A percentile compares a stretch with the other conserved stretches of the same genome.
These are phyloP conservation scores for Andrena hattorfiana DNA, from an alignment of 2,888 invertebrate genomes.

Conservation along the genomic window DNA sequence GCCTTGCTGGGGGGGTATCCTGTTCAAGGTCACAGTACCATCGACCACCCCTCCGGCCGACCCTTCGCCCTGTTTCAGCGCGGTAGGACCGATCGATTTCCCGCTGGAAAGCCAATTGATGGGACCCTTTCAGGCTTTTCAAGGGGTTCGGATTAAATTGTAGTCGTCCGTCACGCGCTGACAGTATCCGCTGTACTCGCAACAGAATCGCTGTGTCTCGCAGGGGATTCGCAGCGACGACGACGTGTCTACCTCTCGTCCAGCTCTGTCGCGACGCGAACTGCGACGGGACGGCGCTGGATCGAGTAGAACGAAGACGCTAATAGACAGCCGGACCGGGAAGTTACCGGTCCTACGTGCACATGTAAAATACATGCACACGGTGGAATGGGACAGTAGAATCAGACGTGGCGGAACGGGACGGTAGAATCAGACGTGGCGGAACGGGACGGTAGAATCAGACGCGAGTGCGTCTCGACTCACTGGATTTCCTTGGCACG, in stretches of 20 bases:
- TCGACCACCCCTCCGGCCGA: conserved; percentile 46
- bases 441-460: neutral
- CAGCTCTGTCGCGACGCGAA: neutral
- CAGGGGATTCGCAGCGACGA: neutral
- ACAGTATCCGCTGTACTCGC: neutral
- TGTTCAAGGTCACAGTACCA: conserved; percentile 77
- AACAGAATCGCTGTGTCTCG: neutral
- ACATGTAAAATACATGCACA: too few relatives aligned
- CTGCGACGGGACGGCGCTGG: neutral
- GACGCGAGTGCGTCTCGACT: neutral
- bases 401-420: neutral
- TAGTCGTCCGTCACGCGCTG: conserved; percentile 1
- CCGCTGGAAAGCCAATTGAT: conserved; percentile 41
- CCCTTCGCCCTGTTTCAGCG: conserved; percentile 54
- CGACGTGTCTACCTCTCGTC: neutral
- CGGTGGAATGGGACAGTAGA: neutral
- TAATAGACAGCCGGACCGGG: neutral
- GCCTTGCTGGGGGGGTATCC: conserved; percentile 56
- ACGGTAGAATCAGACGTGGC: neutral
- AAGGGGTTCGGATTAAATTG: conserved; percentile 25
- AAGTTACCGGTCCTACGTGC: neutral
- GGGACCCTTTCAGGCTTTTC: conserved; percentile 34
- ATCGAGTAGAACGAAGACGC: neutral
- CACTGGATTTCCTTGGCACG: conserved; percentile 17
- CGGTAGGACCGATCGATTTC: conserved; percentile 55